These are phyloP conservation scores for Tolypeutes matacus DNA, from an alignment of 2,797 vertebrate genomes.

Conservation along the genomic window DNA sequence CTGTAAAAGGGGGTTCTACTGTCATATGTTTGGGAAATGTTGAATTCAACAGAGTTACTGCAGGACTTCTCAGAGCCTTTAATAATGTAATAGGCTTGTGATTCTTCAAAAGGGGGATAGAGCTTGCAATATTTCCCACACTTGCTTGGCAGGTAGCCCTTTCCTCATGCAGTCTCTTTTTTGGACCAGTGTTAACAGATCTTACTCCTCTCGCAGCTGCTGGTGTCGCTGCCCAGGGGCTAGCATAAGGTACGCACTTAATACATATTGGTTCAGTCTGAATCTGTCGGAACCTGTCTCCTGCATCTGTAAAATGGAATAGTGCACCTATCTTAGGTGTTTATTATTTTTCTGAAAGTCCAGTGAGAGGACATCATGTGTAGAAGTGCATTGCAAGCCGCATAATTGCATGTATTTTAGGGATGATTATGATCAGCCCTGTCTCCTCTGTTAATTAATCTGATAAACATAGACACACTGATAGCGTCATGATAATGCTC, in stretches of 20 bases:
- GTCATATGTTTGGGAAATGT: neutral
- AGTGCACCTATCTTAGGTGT: neutral
- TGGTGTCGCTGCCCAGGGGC: neutral
- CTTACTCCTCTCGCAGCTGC: neutral
- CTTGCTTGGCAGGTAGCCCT: neutral
- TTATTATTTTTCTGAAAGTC: neutral
- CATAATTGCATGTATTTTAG: neutral
- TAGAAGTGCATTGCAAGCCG: neutral
- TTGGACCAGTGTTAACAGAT: neutral
- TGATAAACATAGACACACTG: neutral
- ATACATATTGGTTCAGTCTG: rapidly evolving
- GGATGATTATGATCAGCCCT: rapidly evolving
- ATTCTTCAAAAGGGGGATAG: neutral
- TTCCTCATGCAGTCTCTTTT: neutral
- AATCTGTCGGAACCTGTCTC: neutral
- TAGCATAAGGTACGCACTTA: neutral
- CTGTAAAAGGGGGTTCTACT: neutral
- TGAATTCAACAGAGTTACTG: neutral
- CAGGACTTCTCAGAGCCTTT: slow-evolving; percentile 28
- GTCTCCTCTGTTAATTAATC: neutral
- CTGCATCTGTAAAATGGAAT: neutral
- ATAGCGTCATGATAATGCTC: neutral
- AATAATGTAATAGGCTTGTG: neutral
- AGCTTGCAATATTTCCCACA: neutral
- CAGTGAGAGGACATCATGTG: neutral